These are phyloP conservation scores for Pherbina coryleti DNA, from an alignment of 2,888 invertebrate species.

Conservation along the genomic window DNA sequence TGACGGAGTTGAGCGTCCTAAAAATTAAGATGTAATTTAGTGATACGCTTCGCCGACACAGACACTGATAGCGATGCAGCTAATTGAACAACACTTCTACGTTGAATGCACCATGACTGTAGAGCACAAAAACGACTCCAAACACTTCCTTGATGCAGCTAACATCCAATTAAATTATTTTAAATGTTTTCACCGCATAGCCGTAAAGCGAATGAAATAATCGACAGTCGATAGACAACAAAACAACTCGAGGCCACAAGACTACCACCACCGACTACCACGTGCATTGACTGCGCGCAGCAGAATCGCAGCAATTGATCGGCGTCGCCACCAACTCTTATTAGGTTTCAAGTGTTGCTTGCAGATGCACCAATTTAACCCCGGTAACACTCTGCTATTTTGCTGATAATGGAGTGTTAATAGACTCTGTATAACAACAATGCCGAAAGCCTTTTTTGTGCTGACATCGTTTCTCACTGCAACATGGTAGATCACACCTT, in stretches of 20 bases:
- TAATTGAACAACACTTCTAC: conserved; percentile 33
- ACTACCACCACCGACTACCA: not conserved
- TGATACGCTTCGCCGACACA: not conserved
- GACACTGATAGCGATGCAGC: not conserved
- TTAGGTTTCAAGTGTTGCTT: not conserved
- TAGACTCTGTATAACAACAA: not conserved
- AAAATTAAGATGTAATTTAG: conserved; percentile 25
- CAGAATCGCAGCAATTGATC: not conserved
- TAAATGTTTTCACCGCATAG: conserved; percentile 9
- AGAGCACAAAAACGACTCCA: not conserved
- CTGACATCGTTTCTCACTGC: not conserved
- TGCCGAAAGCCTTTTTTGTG: not conserved
- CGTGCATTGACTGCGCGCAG: not conserved
- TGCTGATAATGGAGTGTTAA: conserved; percentile 21
- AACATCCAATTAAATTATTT: conserved; percentile 37
- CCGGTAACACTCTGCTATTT: not conserved
- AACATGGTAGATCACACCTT: not conserved
- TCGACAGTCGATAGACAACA: not conserved
- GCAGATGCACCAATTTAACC: conserved; percentile 10
- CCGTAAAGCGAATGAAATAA: not conserved
- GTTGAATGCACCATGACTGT: not conserved
- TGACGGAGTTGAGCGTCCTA: not conserved
- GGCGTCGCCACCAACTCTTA: not conserved
- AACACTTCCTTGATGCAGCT: not conserved
- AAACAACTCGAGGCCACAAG: not conserved